These are phyloP conservation scores for Scolopax bukidnonensis DNA, from an alignment of 2,797 vertebrate genomes.

Conservation along the genomic window DNA sequence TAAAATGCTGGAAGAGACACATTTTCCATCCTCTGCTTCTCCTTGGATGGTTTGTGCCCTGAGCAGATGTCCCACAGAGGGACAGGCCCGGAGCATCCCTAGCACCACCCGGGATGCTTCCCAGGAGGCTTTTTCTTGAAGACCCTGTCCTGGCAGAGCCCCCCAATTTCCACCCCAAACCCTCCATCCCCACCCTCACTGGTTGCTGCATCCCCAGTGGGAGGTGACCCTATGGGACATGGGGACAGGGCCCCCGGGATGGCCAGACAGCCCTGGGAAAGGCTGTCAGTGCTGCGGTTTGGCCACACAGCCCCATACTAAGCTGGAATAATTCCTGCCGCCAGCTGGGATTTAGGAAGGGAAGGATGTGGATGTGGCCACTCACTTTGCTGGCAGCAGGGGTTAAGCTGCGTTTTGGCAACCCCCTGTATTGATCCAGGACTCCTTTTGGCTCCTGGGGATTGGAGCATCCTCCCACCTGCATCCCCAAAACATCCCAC, in stretches of 20 bases:
- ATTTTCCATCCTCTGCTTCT: neutral
- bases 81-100: neutral
- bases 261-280: rapidly evolving
- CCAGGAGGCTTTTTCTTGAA: neutral
- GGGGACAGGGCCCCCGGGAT: neutral
- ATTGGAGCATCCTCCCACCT: neutral
- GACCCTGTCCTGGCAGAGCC: neutral
- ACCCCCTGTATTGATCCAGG: neutral
- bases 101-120: neutral
- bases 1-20: neutral
- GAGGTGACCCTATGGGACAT: neutral
- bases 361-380: neutral
- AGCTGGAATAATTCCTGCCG: neutral
- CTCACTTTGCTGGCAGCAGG: rapidly evolving
- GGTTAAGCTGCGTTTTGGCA: neutral
- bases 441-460: neutral
- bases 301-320: rapidly evolving
- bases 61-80: neutral
- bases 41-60: neutral
- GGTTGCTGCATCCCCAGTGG: neutral
- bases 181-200: neutral
- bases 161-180: neutral
- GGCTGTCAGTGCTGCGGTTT: rapidly evolving
- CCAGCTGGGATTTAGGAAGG: neutral
- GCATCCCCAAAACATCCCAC: neutral